phyloP scores from a whole-genome alignment of 2,888 invertebrate species.

The Brenthis ino region DNA sequence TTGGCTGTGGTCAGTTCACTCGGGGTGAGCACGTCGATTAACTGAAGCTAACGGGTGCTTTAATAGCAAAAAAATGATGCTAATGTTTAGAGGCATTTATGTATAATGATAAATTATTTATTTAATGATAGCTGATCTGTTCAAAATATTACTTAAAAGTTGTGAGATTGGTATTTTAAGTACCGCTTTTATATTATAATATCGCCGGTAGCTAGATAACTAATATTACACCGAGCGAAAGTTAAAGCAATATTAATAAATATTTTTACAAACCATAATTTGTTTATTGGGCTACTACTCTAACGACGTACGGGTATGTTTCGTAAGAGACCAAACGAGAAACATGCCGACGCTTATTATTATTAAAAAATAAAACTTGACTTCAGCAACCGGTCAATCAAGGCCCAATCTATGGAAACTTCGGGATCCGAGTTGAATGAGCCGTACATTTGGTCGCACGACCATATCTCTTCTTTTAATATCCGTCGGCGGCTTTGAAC shows the following conservation, averaged over 20 bases:
- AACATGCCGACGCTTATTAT: conserved; percentile 24
- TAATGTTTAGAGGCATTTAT: background rate
- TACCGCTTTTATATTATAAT: too few species aligned
- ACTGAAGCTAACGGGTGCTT: background rate
- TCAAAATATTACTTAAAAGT: too few species aligned
- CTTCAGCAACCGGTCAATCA: conserved; percentile 45
- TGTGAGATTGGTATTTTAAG: too few species aligned
- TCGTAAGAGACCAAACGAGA: conserved; percentile 22
- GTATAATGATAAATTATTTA: background rate
- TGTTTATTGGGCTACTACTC: conserved; percentile 23
- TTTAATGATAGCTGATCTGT: background rate
- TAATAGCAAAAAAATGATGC: background rate
- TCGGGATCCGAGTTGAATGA: conserved; percentile 64
- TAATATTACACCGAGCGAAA: background rate
- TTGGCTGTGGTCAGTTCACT: conserved; percentile 53
- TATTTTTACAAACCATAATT: conserved; percentile 24
- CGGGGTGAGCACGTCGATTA: background rate
- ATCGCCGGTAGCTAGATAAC: background rate
- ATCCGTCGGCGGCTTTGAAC: conserved; percentile 76
- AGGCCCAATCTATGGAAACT: conserved; percentile 40
- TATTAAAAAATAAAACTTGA: conserved; percentile 35
- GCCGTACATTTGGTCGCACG: conserved; percentile 66
- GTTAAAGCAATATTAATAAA: conserved; percentile 13
- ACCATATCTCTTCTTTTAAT: conserved; percentile 76
- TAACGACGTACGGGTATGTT: conserved; percentile 3